Evolutionary conservation across 2,113 vertebrate species (phyloP).

Genomic region (Mugil cephalus): DNA sequence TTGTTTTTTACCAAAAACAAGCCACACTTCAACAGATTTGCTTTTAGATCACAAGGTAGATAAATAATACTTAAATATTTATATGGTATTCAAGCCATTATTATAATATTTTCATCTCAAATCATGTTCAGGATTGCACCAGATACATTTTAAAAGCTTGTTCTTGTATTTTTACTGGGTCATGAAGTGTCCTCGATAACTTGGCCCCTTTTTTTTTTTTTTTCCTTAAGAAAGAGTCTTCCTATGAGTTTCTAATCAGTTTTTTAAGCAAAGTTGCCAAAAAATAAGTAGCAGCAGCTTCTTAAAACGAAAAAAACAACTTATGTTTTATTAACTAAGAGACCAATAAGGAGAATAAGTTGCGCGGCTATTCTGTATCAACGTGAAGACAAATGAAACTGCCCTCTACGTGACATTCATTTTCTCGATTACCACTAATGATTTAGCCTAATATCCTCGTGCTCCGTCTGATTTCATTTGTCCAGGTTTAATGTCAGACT

Average conservation of each 20-base stretch:
- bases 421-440: no score
- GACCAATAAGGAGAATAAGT: no score
- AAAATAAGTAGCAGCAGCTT: not conserved
- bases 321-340: no score
- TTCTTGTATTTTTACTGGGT: conserved; percentile 21
- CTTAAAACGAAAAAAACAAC: not conserved
- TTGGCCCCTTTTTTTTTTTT: not conserved
- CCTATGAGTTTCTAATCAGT: no score
- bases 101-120: not conserved
- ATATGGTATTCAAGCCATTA: not conserved
- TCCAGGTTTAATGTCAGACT: no score
- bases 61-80: not conserved
- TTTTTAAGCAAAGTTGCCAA: not conserved
- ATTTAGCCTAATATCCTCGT: no score
- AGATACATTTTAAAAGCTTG: not conserved
- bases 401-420: no score
- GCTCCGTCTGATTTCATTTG: no score
- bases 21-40: not conserved
- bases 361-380: no score
- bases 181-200: conserved; percentile 30
- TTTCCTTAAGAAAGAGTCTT: not conserved
- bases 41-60: not conserved
- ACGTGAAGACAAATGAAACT: no score
- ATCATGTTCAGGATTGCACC: conserved; percentile 10
- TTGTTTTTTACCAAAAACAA: not conserved